Base-by-base conservation (phyloP, 2,113 vertebrate species). In the Albula goreensis region DNA sequence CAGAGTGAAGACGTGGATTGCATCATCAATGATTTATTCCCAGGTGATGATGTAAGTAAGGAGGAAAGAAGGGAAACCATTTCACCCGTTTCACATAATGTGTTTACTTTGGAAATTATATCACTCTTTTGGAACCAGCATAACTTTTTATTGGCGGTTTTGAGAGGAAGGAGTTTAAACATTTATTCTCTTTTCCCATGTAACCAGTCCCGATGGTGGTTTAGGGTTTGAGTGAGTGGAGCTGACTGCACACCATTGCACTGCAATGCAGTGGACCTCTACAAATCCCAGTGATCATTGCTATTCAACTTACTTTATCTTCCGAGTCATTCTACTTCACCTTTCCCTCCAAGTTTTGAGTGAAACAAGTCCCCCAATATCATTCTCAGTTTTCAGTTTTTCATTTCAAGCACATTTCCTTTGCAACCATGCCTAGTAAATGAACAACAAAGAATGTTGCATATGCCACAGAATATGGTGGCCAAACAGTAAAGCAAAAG, bases 71-170 rank as follows among this genome's bases (percentile, higher is more conserved):
- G 19, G 66, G 90, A 91, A 93, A 91, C 88, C 83, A 92, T 92
- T 88, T 89, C 83, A 91, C 91, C 92, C 81, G 91, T 93, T 94
- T 91, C 92, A 91, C 90, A 93, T 93, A 93, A 94, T 93, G 91
- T 94, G 92, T 93, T 94, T 92, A 92, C 91, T 93, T 93, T 94
- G 93, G 92, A 93, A 92, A 19, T 0, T 83, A 90, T 87, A 89
- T 85, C 70, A 11, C 85, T 93, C 87, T 84, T 90, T 90, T 91
- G 89, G 89, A 92, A 87, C 80, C 87, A 89, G 85, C 70, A 85
- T 50, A 49, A n/a, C 17, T 49, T 66, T 50, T 63, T 83, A 83
- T 41, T 83, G 56, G 12, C 56, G 56, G 19, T 63, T 60, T 63
- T 66, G 81, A 31, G 63, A 41, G n/a, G 57, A 50, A 82, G 81